A percentile compares a stretch with the other conserved stretches of the same genome.
Evolutionary conservation across 2,888 invertebrate genomes (phyloP).

Genomic region (Cloeon dipterum): DNA sequence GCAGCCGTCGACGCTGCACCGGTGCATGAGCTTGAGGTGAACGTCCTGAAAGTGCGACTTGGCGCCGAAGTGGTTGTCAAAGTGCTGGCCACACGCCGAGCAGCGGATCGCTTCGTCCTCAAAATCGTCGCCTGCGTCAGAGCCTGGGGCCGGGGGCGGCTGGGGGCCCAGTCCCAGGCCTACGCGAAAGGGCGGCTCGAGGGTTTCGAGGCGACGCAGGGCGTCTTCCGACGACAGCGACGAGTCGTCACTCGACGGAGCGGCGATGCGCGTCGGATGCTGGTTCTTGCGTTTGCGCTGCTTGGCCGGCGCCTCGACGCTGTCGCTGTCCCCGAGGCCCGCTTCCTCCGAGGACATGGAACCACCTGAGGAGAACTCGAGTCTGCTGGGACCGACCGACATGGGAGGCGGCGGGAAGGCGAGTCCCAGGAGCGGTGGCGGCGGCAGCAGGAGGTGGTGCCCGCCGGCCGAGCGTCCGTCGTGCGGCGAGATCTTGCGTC

Average conservation of each 20-base stretch:
- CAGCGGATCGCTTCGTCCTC: conserved; percentile 78
- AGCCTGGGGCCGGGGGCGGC: conserved; percentile 19
- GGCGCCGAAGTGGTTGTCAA: conserved; percentile 79
- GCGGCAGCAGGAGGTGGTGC: conserved; percentile 47
- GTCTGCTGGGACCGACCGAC: conserved; percentile 3
- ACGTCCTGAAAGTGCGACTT: conserved; percentile 92
- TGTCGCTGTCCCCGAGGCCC: conserved; percentile 27
- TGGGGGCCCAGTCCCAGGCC: conserved; percentile 20
- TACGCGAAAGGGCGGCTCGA: conserved; percentile 19
- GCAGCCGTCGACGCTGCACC: conserved; percentile 85
- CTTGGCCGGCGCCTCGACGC: conserved; percentile 13
- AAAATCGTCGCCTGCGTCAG: conserved; percentile 28
- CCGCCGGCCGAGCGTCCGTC: conserved; percentile 78
- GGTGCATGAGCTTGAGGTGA: conserved; percentile 86
- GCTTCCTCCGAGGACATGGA: background rate
- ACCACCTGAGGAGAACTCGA: background rate
- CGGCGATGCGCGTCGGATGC: conserved; percentile 64
- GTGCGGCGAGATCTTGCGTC: conserved; percentile 83
- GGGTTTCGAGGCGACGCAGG: conserved; percentile 50
- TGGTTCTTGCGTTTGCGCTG: conserved; percentile 62
- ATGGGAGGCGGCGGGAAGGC: conserved; percentile 12
- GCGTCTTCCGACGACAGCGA: conserved; percentile 25
- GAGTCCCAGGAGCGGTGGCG: conserved; percentile 38
- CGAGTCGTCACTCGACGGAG: conserved; percentile 34
- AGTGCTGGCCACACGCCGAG: conserved; percentile 77